These are phyloP conservation scores for Myopa testacea DNA, from an alignment of 2,888 invertebrate genomes.

Conservation along the genomic window DNA sequence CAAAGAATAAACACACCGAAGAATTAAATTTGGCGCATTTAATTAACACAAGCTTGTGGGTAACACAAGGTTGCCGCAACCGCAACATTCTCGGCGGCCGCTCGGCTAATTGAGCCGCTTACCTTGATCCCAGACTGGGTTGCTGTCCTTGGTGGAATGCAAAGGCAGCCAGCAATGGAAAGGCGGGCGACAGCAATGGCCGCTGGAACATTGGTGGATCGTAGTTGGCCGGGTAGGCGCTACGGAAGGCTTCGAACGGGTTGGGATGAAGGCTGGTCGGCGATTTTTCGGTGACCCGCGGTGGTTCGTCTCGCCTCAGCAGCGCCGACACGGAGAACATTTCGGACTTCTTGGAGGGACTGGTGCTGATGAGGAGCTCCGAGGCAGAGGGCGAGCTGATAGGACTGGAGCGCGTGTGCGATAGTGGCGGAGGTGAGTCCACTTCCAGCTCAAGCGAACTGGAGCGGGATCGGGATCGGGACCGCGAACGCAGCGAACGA, in stretches of 20 bases:
- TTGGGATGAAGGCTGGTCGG: conserved; percentile 58
- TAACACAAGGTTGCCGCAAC: not conserved
- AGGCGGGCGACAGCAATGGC: conserved; percentile 65
- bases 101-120: conserved; percentile 46
- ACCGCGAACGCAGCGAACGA: conserved; percentile 52
- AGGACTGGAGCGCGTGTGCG: conserved; percentile 58
- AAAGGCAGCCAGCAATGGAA: conserved; percentile 67
- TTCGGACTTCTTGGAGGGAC: conserved; percentile 77
- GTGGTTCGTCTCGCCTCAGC: conserved; percentile 80
- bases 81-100: conserved; percentile 16
- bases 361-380: conserved; percentile 65
- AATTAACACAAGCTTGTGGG: conserved; percentile 41
- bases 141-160: conserved; percentile 68
- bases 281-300: conserved; percentile 45
- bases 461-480: conserved; percentile 48
- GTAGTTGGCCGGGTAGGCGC: conserved; percentile 64
- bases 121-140: conserved; percentile 62
- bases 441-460: conserved; percentile 82
- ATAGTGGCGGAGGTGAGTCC: conserved; percentile 77
- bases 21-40: conserved; percentile 44
- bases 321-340: conserved; percentile 87
- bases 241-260: conserved; percentile 71
- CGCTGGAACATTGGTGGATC: conserved; percentile 67
- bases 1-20: conserved; percentile 11
- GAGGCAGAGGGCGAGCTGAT: conserved; percentile 60